Percentiles rank a stretch among this genome's conserved stretches.
phyloP scores from a whole-genome alignment of 2,888 invertebrate genomes.

The Microdon myrmicae region DNA sequence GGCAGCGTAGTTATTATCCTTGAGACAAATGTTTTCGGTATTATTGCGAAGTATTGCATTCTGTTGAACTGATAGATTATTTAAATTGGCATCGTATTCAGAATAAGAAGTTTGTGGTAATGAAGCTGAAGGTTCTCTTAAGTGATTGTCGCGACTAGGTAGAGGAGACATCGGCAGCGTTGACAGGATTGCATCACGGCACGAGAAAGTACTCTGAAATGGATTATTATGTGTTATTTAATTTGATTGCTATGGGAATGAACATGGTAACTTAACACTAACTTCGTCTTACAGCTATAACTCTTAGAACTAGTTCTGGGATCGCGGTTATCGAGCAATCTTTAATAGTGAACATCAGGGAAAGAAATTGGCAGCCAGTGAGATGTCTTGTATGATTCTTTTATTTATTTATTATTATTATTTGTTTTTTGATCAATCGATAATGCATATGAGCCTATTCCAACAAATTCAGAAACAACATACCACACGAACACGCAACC shows the following conservation, averaged over 20 bases:
- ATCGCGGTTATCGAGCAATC: too few relatives aligned
- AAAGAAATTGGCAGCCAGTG: too few relatives aligned
- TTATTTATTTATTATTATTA: too few relatives aligned
- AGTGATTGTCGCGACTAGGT: constrained; percentile 54
- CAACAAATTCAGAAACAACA: too few relatives aligned
- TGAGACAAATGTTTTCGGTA: constrained; percentile 56
- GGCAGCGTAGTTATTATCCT: constrained; percentile 72
- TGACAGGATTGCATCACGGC: constrained; percentile 69
- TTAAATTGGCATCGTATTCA: constrained; percentile 53
- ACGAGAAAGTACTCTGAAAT: constrained; percentile 61
- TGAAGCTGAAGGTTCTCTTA: constrained; percentile 28
- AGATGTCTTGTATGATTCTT: too few relatives aligned
- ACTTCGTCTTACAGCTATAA: too few relatives aligned
- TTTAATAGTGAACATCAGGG: too few relatives aligned
- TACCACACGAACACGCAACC: too few relatives aligned
- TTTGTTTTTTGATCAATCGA: too few relatives aligned
- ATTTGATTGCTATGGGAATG: neutral
- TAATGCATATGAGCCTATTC: too few relatives aligned
- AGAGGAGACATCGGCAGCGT: constrained; percentile 66
- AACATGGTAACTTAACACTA: too few relatives aligned
- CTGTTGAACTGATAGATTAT: constrained; percentile 47
- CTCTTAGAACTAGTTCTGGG: too few relatives aligned
- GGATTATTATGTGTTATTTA: neutral
- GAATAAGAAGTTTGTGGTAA: constrained; percentile 40
- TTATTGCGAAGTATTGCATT: constrained; percentile 48